These are phyloP conservation scores for Chinchilla lanigera DNA, from an alignment of 2,113 vertebrate genomes.

Conservation along the genomic window DNA sequence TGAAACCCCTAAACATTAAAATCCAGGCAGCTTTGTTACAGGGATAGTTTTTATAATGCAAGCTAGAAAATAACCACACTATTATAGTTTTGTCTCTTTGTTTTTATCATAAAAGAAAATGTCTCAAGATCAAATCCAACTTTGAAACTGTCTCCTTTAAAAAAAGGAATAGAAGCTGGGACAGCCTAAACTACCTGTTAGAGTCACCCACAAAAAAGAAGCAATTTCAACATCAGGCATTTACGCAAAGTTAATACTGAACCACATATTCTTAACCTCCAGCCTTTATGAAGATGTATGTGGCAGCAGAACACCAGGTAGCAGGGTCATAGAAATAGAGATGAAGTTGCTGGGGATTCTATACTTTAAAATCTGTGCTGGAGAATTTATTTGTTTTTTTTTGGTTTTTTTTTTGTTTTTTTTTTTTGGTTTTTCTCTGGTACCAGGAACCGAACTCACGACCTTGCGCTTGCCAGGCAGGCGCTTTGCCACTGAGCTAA, in stretches of 20 bases:
- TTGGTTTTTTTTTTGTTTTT: no score
- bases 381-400: no score
- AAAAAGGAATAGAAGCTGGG: background rate
- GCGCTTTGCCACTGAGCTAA: no score
- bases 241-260: background rate
- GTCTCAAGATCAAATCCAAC: slow-evolving; percentile 17
- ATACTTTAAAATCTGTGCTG: background rate
- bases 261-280: background rate
- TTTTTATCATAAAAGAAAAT: slow-evolving; percentile 30
- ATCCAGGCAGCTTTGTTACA: background rate
- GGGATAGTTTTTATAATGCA: background rate
- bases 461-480: no score
- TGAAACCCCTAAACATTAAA: background rate
- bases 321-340: background rate
- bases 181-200: background rate
- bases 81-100: slow-evolving; percentile 6
- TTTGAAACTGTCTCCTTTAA: background rate
- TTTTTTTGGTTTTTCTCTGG: no score
- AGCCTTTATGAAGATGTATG: background rate
- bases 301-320: background rate
- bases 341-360: background rate
- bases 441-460: no score
- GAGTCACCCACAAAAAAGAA: background rate
- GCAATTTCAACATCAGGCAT: background rate
- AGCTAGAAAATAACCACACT: background rate